phyloP scores from a whole-genome alignment of 37 sponge, comb jelly and placozoan genomes.

The Eunapius fragilis region DNA sequence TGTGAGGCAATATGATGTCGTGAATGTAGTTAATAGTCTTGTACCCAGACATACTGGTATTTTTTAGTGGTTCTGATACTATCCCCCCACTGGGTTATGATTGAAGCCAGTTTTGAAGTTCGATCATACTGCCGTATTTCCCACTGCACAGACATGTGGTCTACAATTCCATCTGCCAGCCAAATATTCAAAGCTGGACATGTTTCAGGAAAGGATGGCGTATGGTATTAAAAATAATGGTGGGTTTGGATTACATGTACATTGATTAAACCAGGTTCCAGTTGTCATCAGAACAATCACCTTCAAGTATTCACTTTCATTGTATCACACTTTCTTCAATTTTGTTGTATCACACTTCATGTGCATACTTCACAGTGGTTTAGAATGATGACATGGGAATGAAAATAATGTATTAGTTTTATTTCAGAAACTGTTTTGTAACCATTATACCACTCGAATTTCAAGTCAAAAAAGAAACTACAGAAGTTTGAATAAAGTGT shows the following conservation, averaged over 20 bases:
- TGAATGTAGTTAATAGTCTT: no score
- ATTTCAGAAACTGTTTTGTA: no score
- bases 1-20: no score
- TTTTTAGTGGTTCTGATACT: neutral
- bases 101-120: neutral
- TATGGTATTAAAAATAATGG: neutral
- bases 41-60: neutral
- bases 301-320: neutral
- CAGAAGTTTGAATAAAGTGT: no score
- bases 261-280: neutral
- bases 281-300: neutral
- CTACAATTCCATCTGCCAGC: neutral
- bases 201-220: neutral
- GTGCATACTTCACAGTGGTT: no score
- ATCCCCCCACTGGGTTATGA: neutral
- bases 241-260: neutral
- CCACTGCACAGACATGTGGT: neutral
- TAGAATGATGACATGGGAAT: no score
- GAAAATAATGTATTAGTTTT: no score
- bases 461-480: no score
- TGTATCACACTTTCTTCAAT: neutral
- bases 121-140: neutral
- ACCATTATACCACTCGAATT: no score
- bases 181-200: neutral
- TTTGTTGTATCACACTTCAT: neutral